Evolutionary conservation across 2,888 invertebrate species (phyloP), one percentile per base, ranked within the genome.

Genomic region (Pyrrhia umbra): DNA sequence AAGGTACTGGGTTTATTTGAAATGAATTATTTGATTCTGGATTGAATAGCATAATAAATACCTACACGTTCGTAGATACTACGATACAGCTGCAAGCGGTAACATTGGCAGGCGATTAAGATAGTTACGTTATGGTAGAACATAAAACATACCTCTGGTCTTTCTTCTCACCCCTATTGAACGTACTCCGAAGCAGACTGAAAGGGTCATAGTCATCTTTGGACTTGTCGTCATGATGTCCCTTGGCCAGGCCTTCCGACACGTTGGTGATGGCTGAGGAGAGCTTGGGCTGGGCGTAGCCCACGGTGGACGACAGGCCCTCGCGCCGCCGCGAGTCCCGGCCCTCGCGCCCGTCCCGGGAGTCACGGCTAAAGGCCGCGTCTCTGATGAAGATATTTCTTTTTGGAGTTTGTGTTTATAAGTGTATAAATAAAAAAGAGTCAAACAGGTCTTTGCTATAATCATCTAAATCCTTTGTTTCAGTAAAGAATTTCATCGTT

Each of bases 131-230:
- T n/a, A n/a, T n/a, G n/a, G n/a, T n/a, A n/a, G n/a, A n/a, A n/a
- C n/a, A n/a, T n/a, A n/a, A 23, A 4, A 61, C 68, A 23, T 51
- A 83, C 80, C 69, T 84, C 15, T 68, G 60, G 18, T 64, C 67
- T 25, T 81, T 81, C 42, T 81, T 82, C 61, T 85, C 87, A 55
- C 84, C 84, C 52, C 81, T 88, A 39, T 85, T 90, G 70, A 95
- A 93, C 2, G 93, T 92, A 76, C 93, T 94, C 34, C 94, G 75
- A 54, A 95, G 81, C 46, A 95, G 43, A 23, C 77, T 87, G 82
- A 93, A 88, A 0, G 94, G 95, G 57, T 95, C 95, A 55, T 94
- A 94, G 0, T 83, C 91, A 13, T 84, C 87, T 13, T 77, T 77
- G 9, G 61, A 20, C 45, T 34, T 66, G 21, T 42, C 70, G n/a